phyloP scores from a whole-genome alignment of 2,797 vertebrate genomes.

The Neosilurus mollespiculum region DNA sequence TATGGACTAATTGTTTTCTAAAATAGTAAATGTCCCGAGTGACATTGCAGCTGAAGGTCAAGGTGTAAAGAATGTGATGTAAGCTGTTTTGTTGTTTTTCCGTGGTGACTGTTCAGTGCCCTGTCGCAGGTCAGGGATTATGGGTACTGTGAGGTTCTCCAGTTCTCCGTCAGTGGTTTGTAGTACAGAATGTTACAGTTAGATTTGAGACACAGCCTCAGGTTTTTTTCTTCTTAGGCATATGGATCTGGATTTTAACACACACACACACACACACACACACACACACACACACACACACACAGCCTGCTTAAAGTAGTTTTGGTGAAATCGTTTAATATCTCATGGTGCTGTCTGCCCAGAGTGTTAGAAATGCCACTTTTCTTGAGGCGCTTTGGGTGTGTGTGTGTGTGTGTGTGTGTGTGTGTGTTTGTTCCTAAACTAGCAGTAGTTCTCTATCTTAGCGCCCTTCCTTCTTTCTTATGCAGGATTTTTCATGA shows the following conservation, averaged over 20 bases:
- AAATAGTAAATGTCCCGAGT: neutral
- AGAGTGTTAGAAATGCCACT: slow-evolving; percentile 19
- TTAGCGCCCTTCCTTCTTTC: neutral
- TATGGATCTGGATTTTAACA: neutral
- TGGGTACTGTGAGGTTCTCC: neutral
- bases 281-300: slow-evolving; percentile 24
- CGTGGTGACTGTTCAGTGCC: neutral
- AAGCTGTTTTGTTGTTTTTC: neutral
- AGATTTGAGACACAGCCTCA: neutral
- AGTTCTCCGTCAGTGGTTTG: neutral
- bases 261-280: neutral
- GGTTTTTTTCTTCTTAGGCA: neutral
- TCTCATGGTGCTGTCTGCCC: neutral
- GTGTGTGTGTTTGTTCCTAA: slow-evolving; percentile 7
- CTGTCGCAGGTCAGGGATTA: neutral
- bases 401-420: slow-evolving; percentile 9
- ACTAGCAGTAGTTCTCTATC: slow-evolving; percentile 40
- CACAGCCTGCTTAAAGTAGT: slow-evolving; percentile 20
- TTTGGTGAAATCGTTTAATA: slow-evolving; percentile 18
- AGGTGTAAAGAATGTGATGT: neutral
- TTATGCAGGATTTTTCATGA: slow-evolving; percentile 25
- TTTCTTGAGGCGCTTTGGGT: slow-evolving; percentile 7
- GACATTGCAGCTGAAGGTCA: neutral
- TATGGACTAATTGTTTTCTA: neutral
- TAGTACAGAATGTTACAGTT: neutral